These are phyloP conservation scores for Noctilio leporinus DNA, from an alignment of 2,113 vertebrate genomes.

Conservation along the genomic window DNA sequence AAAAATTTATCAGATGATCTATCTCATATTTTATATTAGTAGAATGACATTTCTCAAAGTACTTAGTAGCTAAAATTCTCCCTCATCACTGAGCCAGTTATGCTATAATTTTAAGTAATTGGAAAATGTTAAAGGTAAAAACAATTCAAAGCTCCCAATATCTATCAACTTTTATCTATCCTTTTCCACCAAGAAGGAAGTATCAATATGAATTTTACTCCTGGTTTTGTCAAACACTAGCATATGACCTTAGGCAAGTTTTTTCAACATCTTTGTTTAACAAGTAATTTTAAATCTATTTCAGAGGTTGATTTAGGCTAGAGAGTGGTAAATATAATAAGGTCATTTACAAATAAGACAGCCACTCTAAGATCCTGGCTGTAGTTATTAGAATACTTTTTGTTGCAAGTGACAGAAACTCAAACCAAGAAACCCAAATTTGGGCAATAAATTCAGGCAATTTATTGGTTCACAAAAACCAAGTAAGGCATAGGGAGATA, in stretches of 20 bases:
- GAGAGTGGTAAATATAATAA: not conserved
- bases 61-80: not conserved
- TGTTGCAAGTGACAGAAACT: not conserved
- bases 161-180: not conserved
- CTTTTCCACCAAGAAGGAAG: not conserved
- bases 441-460: not conserved
- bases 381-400: not conserved
- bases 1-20: not conserved
- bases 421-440: not conserved
- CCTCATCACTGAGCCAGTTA: not conserved
- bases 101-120: conserved; percentile 3
- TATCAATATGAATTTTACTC: not conserved
- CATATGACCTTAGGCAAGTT: not conserved
- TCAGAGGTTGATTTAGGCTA: not conserved
- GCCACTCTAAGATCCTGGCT: not conserved
- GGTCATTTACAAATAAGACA: not conserved
- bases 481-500: not conserved
- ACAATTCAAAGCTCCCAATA: not conserved
- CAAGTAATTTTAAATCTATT: not conserved
- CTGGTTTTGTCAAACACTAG: not conserved
- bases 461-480: not conserved
- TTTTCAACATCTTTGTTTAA: not conserved
- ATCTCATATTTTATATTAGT: not conserved
- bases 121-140: conserved; percentile 17
- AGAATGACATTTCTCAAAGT: conserved; percentile 32